Conservation (phyloP, 1,140 invertebrate genomes). For the Drosophila gunungcola region DNA sequence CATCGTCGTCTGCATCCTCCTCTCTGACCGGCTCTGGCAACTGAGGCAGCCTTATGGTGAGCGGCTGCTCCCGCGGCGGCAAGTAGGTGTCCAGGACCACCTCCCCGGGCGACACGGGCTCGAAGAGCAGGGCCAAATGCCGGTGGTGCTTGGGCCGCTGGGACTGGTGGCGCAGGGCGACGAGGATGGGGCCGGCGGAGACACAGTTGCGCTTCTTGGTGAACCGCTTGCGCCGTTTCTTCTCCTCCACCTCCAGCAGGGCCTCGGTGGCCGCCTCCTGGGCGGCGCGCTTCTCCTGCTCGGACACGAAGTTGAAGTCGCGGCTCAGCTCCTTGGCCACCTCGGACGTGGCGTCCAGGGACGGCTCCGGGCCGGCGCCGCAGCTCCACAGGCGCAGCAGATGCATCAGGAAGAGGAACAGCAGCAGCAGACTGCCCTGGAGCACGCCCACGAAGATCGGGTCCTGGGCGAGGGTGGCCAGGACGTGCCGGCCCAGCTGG, state of each 20-base stretch:
- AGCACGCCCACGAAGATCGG: conserved; percentile 59
- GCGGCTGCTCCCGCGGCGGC: conserved; percentile 59
- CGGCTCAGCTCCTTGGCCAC: conserved; percentile 63
- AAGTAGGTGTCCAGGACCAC: conserved; percentile 52
- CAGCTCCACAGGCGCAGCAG: conserved; percentile 39
- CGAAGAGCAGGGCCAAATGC: conserved; percentile 36
- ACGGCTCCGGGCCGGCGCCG: background rate
- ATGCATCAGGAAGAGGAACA: conserved; percentile 74
- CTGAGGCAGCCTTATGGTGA: conserved; percentile 51
- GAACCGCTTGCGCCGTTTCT: conserved; percentile 73
- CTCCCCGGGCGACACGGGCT: conserved; percentile 54
- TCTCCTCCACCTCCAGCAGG: conserved; percentile 79
- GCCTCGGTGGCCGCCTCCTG: conserved; percentile 69
- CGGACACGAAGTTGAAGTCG: conserved; percentile 76
- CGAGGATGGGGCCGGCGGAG: conserved; percentile 79
- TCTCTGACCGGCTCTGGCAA: conserved; percentile 8
- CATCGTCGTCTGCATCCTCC: conserved; percentile 5
- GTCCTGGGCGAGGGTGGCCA: conserved; percentile 45
- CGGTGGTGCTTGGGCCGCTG: conserved; percentile 45
- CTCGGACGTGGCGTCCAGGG: conserved; percentile 7
- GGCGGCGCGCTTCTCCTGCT: conserved; percentile 67
- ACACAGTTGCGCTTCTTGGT: conserved; percentile 81
- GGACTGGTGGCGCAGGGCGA: conserved; percentile 65
- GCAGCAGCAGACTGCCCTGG: conserved; percentile 51
- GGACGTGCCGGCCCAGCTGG: conserved; percentile 7